phyloP scores from a whole-genome alignment of 2,797 vertebrate species.

The Rhinophrynus dorsalis region DNA sequence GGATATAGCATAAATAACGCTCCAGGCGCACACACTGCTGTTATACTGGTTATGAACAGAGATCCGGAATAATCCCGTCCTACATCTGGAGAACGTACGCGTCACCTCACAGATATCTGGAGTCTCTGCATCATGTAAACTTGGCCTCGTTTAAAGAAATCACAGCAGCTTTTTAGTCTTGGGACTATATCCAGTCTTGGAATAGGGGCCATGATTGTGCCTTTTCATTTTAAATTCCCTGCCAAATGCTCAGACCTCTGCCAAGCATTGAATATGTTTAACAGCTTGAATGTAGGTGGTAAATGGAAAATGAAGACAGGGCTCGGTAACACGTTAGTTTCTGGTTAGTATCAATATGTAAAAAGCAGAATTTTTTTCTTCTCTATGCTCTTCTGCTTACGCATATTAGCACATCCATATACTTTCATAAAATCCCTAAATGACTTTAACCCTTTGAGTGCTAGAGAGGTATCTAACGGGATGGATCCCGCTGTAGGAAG shows the following conservation, averaged over 20 bases:
- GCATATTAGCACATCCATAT: too few relatives aligned
- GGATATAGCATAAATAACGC: background rate
- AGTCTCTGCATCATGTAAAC: conserved; percentile 38
- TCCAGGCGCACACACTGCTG: background rate
- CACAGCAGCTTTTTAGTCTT: conserved; percentile 27
- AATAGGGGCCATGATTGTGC: conserved; percentile 23
- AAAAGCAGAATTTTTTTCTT: background rate
- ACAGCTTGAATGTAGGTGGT: conserved; percentile 43
- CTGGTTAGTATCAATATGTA: background rate
- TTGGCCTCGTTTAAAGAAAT: conserved; percentile 18
- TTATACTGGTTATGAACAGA: background rate
- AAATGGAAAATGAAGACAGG: conserved; percentile 26
- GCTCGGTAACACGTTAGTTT: background rate
- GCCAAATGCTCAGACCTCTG: conserved; percentile 2
- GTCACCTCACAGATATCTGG: conserved; percentile 28
- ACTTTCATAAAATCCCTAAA: too few relatives aligned
- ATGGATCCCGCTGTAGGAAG: too few relatives aligned
- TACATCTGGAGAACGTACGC: conserved; percentile 40
- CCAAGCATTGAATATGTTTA: conserved; percentile 29
- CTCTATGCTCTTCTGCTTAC: too few relatives aligned
- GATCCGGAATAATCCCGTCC: conserved; percentile 27
- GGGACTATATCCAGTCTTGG: conserved; percentile 26
- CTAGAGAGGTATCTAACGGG: too few relatives aligned
- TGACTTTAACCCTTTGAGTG: too few relatives aligned
- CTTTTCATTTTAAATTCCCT: conserved; percentile 1